These are phyloP conservation scores for Numenius arquata DNA, from an alignment of 2,113 vertebrate species.

Conservation along the genomic window DNA sequence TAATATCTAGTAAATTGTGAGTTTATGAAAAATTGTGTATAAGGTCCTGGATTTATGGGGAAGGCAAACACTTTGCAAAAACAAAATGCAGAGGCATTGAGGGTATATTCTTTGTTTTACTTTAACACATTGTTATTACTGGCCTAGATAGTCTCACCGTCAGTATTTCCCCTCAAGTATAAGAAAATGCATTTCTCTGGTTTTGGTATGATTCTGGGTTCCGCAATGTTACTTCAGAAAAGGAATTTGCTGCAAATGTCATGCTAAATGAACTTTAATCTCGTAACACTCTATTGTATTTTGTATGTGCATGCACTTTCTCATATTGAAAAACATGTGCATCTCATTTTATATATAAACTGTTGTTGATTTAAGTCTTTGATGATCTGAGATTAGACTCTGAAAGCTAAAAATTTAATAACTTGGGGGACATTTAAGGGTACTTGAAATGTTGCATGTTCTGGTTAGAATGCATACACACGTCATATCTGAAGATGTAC, in stretches of 20 bases:
- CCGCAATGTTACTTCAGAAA: not conserved
- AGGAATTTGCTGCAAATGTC: not conserved
- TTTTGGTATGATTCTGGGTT: not conserved
- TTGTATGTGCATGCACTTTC: not conserved
- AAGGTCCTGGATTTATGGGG: not conserved
- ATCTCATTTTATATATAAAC: not conserved
- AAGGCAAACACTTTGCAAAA: not conserved
- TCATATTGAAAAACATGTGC: not conserved
- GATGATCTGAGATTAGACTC: constrained; percentile 10
- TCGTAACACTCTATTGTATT: not conserved
- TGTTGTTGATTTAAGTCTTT: constrained; percentile 12
- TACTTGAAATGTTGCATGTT: not conserved
- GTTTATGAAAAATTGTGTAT: not conserved
- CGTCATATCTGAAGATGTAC: not conserved
- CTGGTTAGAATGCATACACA: not conserved
- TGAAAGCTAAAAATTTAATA: constrained; percentile 10
- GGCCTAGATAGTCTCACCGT: not conserved
- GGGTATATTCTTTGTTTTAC: not conserved
- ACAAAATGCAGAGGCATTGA: not conserved
- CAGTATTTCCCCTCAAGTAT: not conserved
- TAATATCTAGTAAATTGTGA: not conserved
- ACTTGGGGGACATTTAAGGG: not conserved
- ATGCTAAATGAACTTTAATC: not conserved
- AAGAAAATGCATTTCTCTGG: not conserved
- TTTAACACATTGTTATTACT: not conserved